These are phyloP conservation scores for Xiphydria camelus DNA, from an alignment of 2,888 invertebrate species.

Conservation along the genomic window DNA sequence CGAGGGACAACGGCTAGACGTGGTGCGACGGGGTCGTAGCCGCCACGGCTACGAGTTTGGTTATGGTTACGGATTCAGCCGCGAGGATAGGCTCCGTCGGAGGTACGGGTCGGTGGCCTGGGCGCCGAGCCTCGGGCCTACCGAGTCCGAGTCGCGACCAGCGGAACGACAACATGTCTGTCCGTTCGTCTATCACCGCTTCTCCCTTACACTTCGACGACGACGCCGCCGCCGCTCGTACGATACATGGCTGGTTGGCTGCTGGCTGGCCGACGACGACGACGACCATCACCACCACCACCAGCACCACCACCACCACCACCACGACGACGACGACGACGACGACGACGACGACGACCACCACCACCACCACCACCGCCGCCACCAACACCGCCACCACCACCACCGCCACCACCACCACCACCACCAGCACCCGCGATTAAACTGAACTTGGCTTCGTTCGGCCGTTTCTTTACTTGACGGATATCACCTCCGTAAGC, in stretches of 20 bases:
- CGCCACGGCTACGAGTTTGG: constrained; percentile 6
- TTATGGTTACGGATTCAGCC: neutral
- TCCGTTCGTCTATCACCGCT: constrained; percentile 5
- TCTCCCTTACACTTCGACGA: constrained; percentile 15
- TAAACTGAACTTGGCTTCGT: constrained; percentile 18
- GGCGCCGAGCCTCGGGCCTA: constrained; percentile 30
- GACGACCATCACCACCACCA: constrained; percentile 77
- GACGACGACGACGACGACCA: constrained; percentile 14
- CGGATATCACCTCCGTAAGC: constrained; percentile 9
- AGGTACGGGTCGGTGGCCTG: constrained; percentile 44
- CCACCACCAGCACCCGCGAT: constrained; percentile 25
- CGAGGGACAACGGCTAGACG: neutral
- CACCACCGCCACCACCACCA: constrained; percentile 25
- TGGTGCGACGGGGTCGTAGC: neutral
- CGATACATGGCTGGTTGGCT: too few relatives aligned
- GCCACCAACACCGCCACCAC: constrained; percentile 28
- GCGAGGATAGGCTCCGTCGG: constrained; percentile 8
- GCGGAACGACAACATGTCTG: constrained; percentile 17
- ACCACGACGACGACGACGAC: constrained; percentile 21
- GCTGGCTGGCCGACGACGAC: too few relatives aligned
- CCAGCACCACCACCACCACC: constrained; percentile 52
- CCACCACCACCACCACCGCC: constrained; percentile 25
- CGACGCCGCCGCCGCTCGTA: constrained; percentile 19
- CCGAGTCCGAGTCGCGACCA: constrained; percentile 11
- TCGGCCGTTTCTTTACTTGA: constrained; percentile 9